These are phyloP conservation scores for Botia almorhae DNA, from an alignment of 2,797 vertebrate genomes.

Conservation along the genomic window DNA sequence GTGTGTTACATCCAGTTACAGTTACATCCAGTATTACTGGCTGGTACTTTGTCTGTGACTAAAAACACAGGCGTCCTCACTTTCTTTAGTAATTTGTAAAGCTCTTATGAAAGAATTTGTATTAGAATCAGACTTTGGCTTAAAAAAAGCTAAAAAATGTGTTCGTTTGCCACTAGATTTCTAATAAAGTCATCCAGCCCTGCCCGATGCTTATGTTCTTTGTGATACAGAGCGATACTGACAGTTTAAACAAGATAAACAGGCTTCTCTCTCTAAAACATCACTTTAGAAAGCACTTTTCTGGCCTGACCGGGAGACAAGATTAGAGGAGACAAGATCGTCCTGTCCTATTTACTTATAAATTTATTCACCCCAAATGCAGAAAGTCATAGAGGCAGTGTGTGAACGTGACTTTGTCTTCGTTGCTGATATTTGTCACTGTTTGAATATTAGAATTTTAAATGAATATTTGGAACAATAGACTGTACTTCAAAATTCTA, in stretches of 20 bases:
- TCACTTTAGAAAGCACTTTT: not conserved
- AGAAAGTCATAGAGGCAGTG: no score
- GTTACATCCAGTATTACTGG: not conserved
- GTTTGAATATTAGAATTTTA: no score
- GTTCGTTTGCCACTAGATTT: not conserved
- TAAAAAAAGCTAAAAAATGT: not conserved
- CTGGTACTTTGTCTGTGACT: conserved; percentile 4
- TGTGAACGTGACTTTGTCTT: no score
- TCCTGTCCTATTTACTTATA: conserved; percentile 1
- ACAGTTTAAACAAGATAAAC: not conserved
- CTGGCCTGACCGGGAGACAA: not conserved
- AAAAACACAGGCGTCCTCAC: not conserved
- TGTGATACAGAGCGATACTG: not conserved
- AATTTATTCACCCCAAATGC: not conserved
- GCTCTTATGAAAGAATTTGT: conserved; percentile 6
- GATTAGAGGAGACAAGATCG: not conserved
- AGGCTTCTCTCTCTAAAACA: not conserved
- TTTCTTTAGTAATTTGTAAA: conserved; percentile 24
- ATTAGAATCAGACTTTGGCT: not conserved
- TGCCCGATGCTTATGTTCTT: not conserved
- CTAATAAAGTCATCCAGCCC: not conserved
- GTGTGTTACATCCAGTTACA: no score
- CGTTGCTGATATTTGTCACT: no score
- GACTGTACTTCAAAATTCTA: no score
- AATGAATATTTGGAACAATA: no score